These are phyloP conservation scores for Spinibarbus caldwelli DNA, from an alignment of 2,797 vertebrate genomes.

Conservation along the genomic window DNA sequence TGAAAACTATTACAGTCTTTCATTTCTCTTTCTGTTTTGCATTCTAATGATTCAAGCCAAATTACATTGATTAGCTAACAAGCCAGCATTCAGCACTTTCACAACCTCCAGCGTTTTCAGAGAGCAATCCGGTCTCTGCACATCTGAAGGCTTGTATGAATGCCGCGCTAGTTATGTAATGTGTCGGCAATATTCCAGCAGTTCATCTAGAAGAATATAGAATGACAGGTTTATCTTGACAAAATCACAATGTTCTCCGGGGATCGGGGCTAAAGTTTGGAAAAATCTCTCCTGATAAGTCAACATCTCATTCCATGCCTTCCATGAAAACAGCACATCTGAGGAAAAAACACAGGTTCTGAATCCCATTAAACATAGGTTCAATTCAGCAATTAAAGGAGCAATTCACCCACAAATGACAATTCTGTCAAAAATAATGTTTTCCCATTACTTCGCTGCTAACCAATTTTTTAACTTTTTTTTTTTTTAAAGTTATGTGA, in stretches of 20 bases:
- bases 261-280: slow-evolving; percentile 46
- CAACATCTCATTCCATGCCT: background rate
- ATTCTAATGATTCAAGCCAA: background rate
- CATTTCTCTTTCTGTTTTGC: background rate
- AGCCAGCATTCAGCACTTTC: background rate
- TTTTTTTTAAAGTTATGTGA: too few species aligned
- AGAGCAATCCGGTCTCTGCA: slow-evolving; percentile 20
- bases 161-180: slow-evolving; percentile 67
- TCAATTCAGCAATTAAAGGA: background rate
- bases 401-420: accelerated
- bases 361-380: background rate
- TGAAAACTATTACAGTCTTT: background rate
- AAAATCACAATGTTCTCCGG: slow-evolving; percentile 58
- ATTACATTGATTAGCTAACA: background rate
- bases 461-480: too few species aligned
- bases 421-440: background rate
- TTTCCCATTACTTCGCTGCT: too few species aligned
- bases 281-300: slow-evolving; percentile 41
- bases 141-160: slow-evolving; percentile 53
- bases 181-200: slow-evolving; percentile 61
- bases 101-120: background rate
- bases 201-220: slow-evolving; percentile 65
- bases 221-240: slow-evolving; percentile 67
- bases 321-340: background rate
- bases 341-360: slow-evolving; percentile 21